These are phyloP conservation scores for Pseudonaja textilis DNA, from an alignment of 2,113 vertebrate genomes.

Conservation along the genomic window DNA sequence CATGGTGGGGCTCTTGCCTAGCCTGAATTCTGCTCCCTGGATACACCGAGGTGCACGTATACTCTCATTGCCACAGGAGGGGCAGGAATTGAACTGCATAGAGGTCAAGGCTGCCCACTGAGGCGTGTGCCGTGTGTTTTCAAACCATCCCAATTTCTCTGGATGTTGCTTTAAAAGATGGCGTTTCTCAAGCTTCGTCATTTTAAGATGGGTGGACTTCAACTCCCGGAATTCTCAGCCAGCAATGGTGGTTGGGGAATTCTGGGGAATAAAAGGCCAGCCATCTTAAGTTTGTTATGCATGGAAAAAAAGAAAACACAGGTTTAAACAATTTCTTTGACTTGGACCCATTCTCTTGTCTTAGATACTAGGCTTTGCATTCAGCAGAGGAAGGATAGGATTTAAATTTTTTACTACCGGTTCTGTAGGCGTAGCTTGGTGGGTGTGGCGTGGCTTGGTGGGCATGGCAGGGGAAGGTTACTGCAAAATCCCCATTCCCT, in stretches of 20 bases:
- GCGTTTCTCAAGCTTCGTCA: not conserved
- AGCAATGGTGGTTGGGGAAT: not conserved
- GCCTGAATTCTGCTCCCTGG: slow-evolving; percentile 4
- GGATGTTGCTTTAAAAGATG: not conserved
- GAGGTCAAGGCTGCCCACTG: not conserved
- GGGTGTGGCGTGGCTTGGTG: too few relatives aligned
- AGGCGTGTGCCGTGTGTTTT: not conserved
- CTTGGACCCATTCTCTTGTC: not conserved
- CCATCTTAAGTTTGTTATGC: not conserved
- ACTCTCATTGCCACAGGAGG: slow-evolving; percentile 13
- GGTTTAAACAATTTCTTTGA: not conserved
- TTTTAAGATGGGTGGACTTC: not conserved
- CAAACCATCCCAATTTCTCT: slow-evolving; percentile 1
- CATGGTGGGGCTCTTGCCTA: slow-evolving; percentile 62
- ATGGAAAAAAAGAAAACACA: not conserved
- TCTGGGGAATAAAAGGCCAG: not conserved
- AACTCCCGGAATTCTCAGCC: not conserved
- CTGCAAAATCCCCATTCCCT: too few relatives aligned
- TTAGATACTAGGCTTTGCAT: not conserved
- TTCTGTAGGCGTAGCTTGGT: too few relatives aligned
- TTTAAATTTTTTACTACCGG: too few relatives aligned
- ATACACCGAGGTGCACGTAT: slow-evolving; percentile 27
- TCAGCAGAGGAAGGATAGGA: not conserved
- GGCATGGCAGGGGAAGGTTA: too few relatives aligned
- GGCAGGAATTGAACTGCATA: slow-evolving; percentile 9